Evolutionary conservation across 2,888 invertebrate genomes (phyloP).

Genomic region (Hypsopygia costalis): DNA sequence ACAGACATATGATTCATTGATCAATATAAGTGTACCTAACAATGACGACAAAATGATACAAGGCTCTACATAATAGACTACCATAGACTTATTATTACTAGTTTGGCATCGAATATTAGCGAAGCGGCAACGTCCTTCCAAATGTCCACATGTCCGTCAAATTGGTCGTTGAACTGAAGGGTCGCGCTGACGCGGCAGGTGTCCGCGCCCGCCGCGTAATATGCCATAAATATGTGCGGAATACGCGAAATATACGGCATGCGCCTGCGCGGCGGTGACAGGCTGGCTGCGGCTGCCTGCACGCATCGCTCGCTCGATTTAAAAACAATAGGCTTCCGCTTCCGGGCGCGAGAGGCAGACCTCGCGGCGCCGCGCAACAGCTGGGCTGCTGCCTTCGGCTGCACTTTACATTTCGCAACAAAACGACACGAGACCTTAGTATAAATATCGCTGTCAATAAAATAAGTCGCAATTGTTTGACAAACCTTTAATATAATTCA

Average conservation of each 20-base stretch:
- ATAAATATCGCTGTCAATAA: no score
- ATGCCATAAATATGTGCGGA: slow-evolving; percentile 24
- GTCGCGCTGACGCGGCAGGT: slow-evolving; percentile 31
- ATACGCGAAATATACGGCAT: slow-evolving; percentile 16
- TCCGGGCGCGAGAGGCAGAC: slow-evolving; percentile 38
- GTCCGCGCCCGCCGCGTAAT: slow-evolving; percentile 12
- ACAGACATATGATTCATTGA: no score
- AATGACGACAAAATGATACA: no score
- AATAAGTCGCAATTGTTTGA: no score
- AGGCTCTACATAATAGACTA: no score
- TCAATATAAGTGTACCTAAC: no score
- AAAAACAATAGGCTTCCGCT: slow-evolving; percentile 51
- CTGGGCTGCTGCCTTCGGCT: neutral
- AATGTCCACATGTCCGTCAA: neutral
- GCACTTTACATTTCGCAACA: neutral
- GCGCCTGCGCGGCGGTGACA: slow-evolving; percentile 15
- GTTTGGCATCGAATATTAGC: no score
- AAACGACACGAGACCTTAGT: neutral
- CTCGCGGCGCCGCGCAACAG: slow-evolving; percentile 32
- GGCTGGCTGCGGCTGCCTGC: slow-evolving; percentile 13
- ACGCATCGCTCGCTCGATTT: slow-evolving; percentile 26
- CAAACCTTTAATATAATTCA: no score
- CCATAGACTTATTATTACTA: no score
- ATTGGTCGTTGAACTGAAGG: slow-evolving; percentile 8
- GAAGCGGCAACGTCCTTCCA: neutral